A percentile compares a stretch with the other conserved stretches of the same genome.
These are phyloP conservation scores for Menidia beryllina DNA, from an alignment of 2,113 vertebrate species.

Conservation along the genomic window DNA sequence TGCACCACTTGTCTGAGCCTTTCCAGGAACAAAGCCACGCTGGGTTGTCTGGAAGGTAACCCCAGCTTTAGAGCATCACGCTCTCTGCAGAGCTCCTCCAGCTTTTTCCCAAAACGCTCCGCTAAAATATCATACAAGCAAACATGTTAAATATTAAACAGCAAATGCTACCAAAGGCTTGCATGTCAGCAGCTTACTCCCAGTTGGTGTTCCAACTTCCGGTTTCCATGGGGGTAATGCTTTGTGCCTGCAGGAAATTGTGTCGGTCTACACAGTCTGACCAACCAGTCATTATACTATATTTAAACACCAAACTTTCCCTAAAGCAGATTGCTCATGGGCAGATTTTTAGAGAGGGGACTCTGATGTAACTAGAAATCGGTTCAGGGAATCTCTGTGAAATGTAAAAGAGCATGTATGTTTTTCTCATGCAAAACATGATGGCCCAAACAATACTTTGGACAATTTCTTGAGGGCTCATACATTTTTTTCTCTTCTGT, in stretches of 20 bases:
- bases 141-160: slow-evolving; percentile 6
- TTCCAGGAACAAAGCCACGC: slow-evolving; percentile 83
- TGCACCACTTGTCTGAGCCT: slow-evolving; percentile 79
- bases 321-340: neutral
- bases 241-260: neutral
- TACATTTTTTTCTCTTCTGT: too few species aligned
- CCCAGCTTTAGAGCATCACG: slow-evolving; percentile 79
- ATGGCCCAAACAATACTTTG: neutral
- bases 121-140: slow-evolving; percentile 77
- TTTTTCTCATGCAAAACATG: slow-evolving; percentile 4
- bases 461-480: neutral
- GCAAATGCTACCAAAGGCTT: neutral
- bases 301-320: slow-evolving; percentile 11
- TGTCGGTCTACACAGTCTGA: neutral
- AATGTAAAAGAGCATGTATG: slow-evolving; percentile 1
- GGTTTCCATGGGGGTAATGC: neutral
- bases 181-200: neutral
- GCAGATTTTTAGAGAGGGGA: too few species aligned
- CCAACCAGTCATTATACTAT: neutral
- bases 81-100: slow-evolving; percentile 87
- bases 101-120: slow-evolving; percentile 83
- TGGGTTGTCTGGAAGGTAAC: slow-evolving; percentile 88
- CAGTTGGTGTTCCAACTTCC: neutral
- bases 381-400: neutral
- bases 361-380: too few species aligned